Conservation (phyloP, 1,140 invertebrate genomes). For the Musca vetustissima region DNA sequence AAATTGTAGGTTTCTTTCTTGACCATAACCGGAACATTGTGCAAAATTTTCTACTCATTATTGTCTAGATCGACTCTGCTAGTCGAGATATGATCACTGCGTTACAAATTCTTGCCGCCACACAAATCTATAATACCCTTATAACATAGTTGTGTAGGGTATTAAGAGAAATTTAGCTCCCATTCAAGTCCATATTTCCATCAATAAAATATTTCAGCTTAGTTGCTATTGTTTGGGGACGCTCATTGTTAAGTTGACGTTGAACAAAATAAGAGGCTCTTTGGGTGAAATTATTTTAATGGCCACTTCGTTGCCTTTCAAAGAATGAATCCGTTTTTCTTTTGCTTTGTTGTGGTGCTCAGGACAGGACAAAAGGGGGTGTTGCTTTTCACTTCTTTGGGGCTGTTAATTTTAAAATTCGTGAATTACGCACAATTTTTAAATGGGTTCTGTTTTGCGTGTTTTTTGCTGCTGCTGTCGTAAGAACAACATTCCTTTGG, state of each 20-base stretch:
- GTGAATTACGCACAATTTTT: slow-evolving; percentile 25
- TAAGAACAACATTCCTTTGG: slow-evolving; percentile 5
- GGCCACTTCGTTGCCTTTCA: slow-evolving; percentile 27
- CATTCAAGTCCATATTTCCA: too few relatives aligned
- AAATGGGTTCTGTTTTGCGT: slow-evolving; percentile 13
- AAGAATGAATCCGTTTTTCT: slow-evolving; percentile 13
- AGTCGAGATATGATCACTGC: too few relatives aligned
- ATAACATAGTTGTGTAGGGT: too few relatives aligned
- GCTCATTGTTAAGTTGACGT: slow-evolving; percentile 10
- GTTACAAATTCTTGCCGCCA: too few relatives aligned
- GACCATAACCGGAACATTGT: too few relatives aligned
- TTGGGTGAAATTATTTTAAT: slow-evolving; percentile 27
- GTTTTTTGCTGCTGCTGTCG: neutral
- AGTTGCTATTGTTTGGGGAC: too few relatives aligned
- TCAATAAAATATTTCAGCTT: too few relatives aligned
- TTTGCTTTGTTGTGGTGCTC: neutral
- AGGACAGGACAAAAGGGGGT: neutral
- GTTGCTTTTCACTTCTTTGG: neutral
- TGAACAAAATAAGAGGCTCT: slow-evolving; percentile 5
- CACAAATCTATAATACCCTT: too few relatives aligned
- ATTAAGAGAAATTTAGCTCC: too few relatives aligned
- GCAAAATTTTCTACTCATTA: too few relatives aligned
- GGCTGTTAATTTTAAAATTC: slow-evolving; percentile 26
- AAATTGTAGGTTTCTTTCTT: too few relatives aligned
- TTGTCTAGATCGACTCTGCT: too few relatives aligned